A percentile compares a stretch with the other conserved stretches of the same genome.
Conservation (phyloP, 92 coral and sea anemone species). For the Metridium senile region DNA sequence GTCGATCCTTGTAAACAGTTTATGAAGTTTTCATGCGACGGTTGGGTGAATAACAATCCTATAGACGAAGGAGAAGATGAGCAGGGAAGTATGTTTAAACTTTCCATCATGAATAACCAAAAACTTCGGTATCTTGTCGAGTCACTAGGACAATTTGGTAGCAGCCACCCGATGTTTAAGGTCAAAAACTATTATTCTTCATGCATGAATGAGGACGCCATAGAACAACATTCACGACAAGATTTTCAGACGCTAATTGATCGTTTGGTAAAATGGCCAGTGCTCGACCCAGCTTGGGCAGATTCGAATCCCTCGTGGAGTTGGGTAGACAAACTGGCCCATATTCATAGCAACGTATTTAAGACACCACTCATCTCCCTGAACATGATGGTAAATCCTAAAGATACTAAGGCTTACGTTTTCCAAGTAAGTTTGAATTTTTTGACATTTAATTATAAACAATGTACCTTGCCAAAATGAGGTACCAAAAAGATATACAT, state of each 20-base stretch:
- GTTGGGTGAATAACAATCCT: constrained; percentile 51
- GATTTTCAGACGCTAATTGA: constrained; percentile 16
- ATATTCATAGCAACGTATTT: not conserved
- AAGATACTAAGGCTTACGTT: constrained; percentile 14
- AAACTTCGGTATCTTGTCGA: constrained; percentile 49
- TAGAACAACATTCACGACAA: constrained; percentile 32
- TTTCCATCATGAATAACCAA: constrained; percentile 18
- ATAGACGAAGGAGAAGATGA: constrained; percentile 44
- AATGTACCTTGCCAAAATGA: too few relatives aligned
- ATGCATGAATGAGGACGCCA: constrained; percentile 47
- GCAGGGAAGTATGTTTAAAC: constrained; percentile 15
- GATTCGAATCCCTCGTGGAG: constrained; percentile 23
- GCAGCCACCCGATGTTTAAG: constrained; percentile 21
- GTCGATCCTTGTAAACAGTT: constrained; percentile 48
- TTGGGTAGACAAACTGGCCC: constrained; percentile 24
- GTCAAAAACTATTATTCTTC: constrained; percentile 43
- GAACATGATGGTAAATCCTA: constrained; percentile 26
- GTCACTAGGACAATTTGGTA: not conserved
- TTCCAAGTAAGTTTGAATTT: constrained; percentile 26
- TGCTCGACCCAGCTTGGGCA: constrained; percentile 18
- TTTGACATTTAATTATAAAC: too few relatives aligned
- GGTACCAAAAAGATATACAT: too few relatives aligned
- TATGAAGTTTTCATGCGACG: constrained; percentile 52
- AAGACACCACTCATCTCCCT: not conserved
- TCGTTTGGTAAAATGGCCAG: constrained; percentile 49